These are phyloP conservation scores for Gryllus bimaculatus DNA, from an alignment of 1,140 invertebrate species.

Conservation along the genomic window DNA sequence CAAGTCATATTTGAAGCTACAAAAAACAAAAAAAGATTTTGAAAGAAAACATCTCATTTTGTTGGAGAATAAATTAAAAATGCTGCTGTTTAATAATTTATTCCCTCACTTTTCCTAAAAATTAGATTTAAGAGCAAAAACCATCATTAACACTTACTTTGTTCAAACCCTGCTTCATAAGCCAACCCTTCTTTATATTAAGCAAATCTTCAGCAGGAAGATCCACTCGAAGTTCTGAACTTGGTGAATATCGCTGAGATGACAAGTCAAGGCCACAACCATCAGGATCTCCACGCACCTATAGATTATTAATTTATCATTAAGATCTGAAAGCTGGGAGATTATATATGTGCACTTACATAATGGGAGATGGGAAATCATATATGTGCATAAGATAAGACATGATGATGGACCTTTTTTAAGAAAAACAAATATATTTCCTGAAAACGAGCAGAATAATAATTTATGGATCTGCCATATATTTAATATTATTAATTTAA, in stretches of 20 bases:
- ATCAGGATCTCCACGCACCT: constrained; percentile 67
- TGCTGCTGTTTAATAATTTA: too few relatives aligned
- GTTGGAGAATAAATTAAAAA: too few relatives aligned
- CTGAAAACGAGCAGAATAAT: not conserved
- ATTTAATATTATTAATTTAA: too few relatives aligned
- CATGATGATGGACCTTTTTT: not conserved
- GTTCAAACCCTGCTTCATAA: constrained; percentile 67
- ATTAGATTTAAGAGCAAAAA: too few relatives aligned
- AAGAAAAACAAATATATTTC: not conserved
- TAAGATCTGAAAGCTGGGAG: too few relatives aligned
- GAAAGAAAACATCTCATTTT: too few relatives aligned
- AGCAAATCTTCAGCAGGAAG: constrained; percentile 68
- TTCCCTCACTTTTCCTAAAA: too few relatives aligned
- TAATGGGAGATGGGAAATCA: too few relatives aligned
- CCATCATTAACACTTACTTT: constrained; percentile 33
- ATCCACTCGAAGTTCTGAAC: constrained; percentile 56
- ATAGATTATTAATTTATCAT: not conserved
- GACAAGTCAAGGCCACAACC: constrained; percentile 63
- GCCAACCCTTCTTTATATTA: constrained; percentile 86
- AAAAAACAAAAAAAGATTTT: too few relatives aligned
- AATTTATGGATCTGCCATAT: not conserved
- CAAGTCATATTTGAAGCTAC: too few relatives aligned
- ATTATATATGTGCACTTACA: too few relatives aligned
- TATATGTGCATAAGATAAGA: too few relatives aligned
- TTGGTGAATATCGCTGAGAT: constrained; percentile 43